phyloP scores from a whole-genome alignment of 2,888 invertebrate species.

The Mayetiola destructor region DNA sequence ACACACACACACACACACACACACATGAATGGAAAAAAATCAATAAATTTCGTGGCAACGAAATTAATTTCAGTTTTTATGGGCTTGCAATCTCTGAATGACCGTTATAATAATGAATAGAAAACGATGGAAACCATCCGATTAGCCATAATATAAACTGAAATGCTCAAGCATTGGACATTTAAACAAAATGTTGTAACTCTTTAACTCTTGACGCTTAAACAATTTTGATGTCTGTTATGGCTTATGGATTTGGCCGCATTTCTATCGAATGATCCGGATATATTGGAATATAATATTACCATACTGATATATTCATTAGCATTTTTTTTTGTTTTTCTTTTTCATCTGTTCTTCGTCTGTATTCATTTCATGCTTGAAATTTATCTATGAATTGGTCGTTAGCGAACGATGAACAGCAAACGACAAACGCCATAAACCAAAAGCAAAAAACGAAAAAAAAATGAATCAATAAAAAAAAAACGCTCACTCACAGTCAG shows the following conservation, averaged over 20 bases:
- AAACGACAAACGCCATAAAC: too few relatives aligned
- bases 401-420: not conserved
- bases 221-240: too few relatives aligned
- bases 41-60: too few relatives aligned
- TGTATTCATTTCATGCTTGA: not conserved
- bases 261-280: not conserved
- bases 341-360: not conserved
- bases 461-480: not conserved
- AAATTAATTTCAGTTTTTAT: too few relatives aligned
- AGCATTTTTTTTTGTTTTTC: not conserved
- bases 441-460: too few relatives aligned
- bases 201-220: too few relatives aligned
- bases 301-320: not conserved
- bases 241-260: too few relatives aligned
- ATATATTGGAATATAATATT: too few relatives aligned
- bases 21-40: too few relatives aligned
- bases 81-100: too few relatives aligned
- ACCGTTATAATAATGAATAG: too few relatives aligned
- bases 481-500: not conserved
- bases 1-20: too few relatives aligned
- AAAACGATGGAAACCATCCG: not conserved
- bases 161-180: not conserved
- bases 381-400: not conserved
- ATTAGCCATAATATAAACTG: not conserved
- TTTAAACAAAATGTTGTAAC: not conserved